Conservation (phyloP, 2,113 vertebrate genomes). For the Paedocypris sp. region DNA sequence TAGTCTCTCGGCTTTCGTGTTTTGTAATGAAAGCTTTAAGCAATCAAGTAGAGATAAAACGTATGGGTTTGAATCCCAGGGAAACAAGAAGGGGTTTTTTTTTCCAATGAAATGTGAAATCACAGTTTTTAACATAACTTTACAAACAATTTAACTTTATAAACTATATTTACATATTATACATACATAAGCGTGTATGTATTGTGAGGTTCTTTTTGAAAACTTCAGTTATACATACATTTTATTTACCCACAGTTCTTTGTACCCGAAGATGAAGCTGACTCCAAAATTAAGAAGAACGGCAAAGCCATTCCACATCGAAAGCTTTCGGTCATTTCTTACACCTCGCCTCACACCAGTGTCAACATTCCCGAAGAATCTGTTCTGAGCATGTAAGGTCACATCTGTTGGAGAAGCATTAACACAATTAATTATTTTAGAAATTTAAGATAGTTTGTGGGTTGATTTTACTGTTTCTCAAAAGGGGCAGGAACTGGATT, state of each 20-base stretch:
- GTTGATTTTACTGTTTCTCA: background rate
- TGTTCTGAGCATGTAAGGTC: slow-evolving; percentile 27
- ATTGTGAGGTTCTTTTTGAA: too few species aligned
- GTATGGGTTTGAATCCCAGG: too few species aligned
- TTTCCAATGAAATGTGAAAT: too few species aligned
- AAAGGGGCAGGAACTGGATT: background rate
- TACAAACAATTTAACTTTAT: too few species aligned
- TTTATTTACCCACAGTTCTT: slow-evolving; percentile 30
- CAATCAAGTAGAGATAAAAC: too few species aligned
- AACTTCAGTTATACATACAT: too few species aligned
- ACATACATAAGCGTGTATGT: too few species aligned
- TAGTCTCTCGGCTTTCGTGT: background rate
- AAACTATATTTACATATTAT: too few species aligned
- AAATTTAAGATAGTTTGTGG: too few species aligned
- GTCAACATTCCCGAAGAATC: slow-evolving; percentile 18
- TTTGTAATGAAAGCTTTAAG: too few species aligned
- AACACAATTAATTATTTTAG: background rate
- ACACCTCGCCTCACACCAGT: slow-evolving; percentile 16
- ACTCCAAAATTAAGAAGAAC: background rate
- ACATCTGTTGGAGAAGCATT: background rate
- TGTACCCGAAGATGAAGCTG: slow-evolving; percentile 36
- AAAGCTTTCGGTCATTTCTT: slow-evolving; percentile 24
- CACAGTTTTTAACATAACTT: too few species aligned
- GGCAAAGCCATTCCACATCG: slow-evolving; percentile 9
- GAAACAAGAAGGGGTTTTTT: too few species aligned